Percentiles rank a stretch among this genome's conserved stretches.
Evolutionary conservation across 2,888 invertebrate genomes (phyloP).

Genomic region (Phlogophora meticulosa): DNA sequence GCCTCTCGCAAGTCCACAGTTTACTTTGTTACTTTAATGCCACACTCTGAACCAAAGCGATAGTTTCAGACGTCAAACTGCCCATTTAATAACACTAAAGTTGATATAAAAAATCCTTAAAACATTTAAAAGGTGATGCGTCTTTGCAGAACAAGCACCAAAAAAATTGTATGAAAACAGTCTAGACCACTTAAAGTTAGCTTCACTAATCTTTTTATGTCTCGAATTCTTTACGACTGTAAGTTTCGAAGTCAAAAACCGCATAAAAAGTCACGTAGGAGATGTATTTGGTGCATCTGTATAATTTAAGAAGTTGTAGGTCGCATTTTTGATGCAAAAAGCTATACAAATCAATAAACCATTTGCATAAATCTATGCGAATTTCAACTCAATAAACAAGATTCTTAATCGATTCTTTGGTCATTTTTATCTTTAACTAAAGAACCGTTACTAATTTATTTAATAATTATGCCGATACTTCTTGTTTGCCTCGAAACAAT

Average conservation of each 20-base stretch:
- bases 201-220: constrained; percentile 35
- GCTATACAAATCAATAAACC: constrained; percentile 1
- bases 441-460: constrained; percentile 51
- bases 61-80: constrained; percentile 62
- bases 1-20: constrained; percentile 77
- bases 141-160: constrained; percentile 19
- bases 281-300: constrained; percentile 63
- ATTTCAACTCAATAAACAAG: constrained; percentile 34
- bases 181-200: constrained; percentile 51
- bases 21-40: constrained; percentile 75
- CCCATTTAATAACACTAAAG: constrained; percentile 43
- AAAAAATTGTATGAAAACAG: constrained; percentile 42
- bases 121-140: constrained; percentile 5
- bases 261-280: constrained; percentile 66
- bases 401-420: constrained; percentile 7
- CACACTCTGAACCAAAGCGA: constrained; percentile 64
- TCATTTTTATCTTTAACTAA: constrained; percentile 34
- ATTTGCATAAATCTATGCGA: constrained; percentile 26
- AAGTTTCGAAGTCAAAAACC: constrained; percentile 69
- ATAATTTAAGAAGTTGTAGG: constrained; percentile 1
- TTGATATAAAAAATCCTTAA: constrained; percentile 23
- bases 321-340: constrained; percentile 11
- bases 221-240: constrained; percentile 41
- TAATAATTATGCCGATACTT: constrained; percentile 16
- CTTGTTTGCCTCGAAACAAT: constrained; percentile 19